Conservation (phyloP, 2,113 vertebrate genomes). For the Dryoscopus gambensis region DNA sequence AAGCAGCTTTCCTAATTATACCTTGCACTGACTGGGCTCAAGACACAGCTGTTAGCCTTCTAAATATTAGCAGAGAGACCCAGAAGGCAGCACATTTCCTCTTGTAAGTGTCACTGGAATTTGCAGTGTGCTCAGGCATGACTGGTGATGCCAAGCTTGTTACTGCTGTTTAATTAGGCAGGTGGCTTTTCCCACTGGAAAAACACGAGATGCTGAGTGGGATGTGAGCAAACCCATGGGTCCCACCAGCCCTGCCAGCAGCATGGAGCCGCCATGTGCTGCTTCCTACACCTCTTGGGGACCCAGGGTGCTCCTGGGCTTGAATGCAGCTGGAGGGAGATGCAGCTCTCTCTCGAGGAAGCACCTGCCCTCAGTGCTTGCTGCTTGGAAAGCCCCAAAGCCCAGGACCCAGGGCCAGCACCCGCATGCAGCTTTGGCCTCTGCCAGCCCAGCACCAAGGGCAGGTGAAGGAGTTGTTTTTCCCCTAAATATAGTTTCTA, state of each 20-base stretch:
- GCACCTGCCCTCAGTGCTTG: neutral
- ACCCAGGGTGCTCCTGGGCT: neutral
- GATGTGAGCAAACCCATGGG: neutral
- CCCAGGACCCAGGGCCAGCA: neutral
- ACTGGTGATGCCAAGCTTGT: neutral
- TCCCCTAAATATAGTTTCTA: neutral
- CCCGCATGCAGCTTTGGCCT: neutral
- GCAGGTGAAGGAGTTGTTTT: neutral
- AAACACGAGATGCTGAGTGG: neutral
- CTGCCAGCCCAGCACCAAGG: neutral
- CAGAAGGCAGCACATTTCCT: neutral
- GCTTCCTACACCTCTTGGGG: neutral
- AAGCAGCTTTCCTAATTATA: slow-evolving; percentile 26
- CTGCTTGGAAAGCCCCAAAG: neutral
- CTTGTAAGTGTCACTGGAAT: neutral
- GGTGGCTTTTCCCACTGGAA: slow-evolving; percentile 1
- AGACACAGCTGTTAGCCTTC: slow-evolving; percentile 3
- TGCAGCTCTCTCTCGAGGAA: neutral
- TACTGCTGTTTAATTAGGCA: slow-evolving; percentile 21
- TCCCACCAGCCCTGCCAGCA: neutral
- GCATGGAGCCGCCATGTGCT: neutral
- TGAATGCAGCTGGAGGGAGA: neutral
- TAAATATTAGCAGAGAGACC: neutral
- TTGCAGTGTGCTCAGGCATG: neutral
- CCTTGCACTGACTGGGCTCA: neutral